Conservation (phyloP, 2,888 invertebrate species). For the Linnaemya vulpina region DNA sequence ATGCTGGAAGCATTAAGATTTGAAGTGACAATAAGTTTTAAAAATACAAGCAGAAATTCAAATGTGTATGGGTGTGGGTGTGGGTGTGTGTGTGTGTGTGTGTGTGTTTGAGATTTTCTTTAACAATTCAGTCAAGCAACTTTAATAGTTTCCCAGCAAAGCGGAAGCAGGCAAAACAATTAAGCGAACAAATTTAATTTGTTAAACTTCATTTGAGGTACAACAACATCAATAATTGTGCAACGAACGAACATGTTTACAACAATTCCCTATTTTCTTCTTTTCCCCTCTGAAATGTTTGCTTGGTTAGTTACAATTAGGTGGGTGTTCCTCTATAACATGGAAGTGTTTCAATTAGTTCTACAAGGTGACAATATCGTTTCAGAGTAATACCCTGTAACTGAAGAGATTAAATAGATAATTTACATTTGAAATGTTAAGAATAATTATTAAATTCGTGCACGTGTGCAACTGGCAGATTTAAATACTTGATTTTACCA, state of each 20-base stretch:
- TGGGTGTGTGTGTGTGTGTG: constrained; percentile 2
- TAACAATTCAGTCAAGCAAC: background rate
- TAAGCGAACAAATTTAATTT: no score
- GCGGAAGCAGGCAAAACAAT: no score
- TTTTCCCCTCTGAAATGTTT: background rate
- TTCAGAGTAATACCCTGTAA: background rate
- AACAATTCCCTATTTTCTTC: background rate
- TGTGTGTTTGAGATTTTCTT: constrained; percentile 13
- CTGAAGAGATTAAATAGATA: background rate
- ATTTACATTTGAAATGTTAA: background rate
- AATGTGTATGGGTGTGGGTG: constrained; percentile 7
- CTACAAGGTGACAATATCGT: constrained; percentile 19
- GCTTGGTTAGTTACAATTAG: background rate
- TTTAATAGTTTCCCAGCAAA: background rate
- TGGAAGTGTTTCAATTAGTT: background rate
- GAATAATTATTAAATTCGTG: background rate
- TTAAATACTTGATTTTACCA: background rate
- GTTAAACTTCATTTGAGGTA: no score
- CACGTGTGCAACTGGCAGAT: background rate
- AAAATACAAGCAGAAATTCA: constrained; percentile 1
- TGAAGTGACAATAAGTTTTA: constrained; percentile 8
- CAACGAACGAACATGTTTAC: no score
- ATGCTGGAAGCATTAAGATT: background rate
- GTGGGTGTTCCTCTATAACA: constrained; percentile 12
- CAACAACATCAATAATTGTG: no score